These are phyloP conservation scores for Neolamprologus fasciatus DNA, from an alignment of 2,113 vertebrate species.

Conservation along the genomic window DNA sequence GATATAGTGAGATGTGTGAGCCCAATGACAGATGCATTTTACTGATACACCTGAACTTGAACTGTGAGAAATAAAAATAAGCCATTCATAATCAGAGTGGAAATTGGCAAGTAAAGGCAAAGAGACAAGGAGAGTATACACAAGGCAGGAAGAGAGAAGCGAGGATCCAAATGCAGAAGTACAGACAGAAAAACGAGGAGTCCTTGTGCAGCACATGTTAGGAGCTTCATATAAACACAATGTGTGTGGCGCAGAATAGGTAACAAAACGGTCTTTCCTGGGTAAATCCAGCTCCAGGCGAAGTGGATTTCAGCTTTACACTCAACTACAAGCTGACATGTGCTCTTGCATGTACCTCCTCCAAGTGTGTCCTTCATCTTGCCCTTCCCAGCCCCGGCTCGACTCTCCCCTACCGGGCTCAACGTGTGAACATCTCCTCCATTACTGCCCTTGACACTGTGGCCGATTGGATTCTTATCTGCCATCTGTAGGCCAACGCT, in stretches of 20 bases:
- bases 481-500: slow-evolving; percentile 39
- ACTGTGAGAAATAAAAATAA: not conserved
- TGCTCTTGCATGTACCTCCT: not conserved
- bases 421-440: slow-evolving; percentile 41
- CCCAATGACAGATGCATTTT: not conserved
- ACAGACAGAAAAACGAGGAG: not conserved
- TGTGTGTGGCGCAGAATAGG: not conserved
- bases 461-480: slow-evolving; percentile 69
- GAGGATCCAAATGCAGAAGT: not conserved
- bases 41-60: not conserved
- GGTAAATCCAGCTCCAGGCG: not conserved
- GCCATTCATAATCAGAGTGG: not conserved
- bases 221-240: not conserved
- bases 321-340: not conserved
- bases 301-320: not conserved
- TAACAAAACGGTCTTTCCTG: not conserved
- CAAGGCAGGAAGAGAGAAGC: not conserved
- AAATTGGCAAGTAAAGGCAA: not conserved
- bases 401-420: not conserved
- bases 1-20: not conserved
- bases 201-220: not conserved
- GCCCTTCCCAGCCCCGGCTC: slow-evolving; percentile 13
- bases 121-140: not conserved
- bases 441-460: slow-evolving; percentile 55
- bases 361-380: slow-evolving; percentile 44